A percentile compares a stretch with the other conserved stretches of the same genome.
phyloP scores from a whole-genome alignment of 2,888 invertebrate species.

The Deilephila elpenor region DNA sequence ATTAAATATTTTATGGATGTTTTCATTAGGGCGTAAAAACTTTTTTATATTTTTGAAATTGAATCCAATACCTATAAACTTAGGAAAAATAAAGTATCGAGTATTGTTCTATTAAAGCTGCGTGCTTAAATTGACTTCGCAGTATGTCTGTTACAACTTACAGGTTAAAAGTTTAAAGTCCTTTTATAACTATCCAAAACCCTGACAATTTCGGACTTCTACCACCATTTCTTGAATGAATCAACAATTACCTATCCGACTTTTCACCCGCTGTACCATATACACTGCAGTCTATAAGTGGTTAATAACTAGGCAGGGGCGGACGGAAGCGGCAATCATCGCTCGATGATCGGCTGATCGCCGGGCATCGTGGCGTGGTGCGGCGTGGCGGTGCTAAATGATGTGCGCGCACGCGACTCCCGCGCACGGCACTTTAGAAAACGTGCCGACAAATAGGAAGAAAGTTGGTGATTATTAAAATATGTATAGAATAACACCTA shows the following conservation, averaged over 20 bases:
- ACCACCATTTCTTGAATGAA: background rate
- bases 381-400: conserved; percentile 12
- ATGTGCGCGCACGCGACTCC: conserved; percentile 21
- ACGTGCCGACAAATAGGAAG: background rate
- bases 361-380: conserved; percentile 40
- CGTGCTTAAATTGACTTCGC: too few species aligned
- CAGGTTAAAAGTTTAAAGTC: too few species aligned
- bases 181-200: too few species aligned
- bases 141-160: too few species aligned
- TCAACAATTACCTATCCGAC: background rate
- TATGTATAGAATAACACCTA: background rate
- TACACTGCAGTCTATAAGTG: conserved; percentile 28
- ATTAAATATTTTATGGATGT: background rate
- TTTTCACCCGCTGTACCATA: background rate
- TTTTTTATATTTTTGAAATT: too few species aligned
- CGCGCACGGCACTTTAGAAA: conserved; percentile 27
- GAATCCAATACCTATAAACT: too few species aligned
- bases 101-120: too few species aligned
- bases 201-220: too few species aligned
- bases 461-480: background rate
- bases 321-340: conserved; percentile 47
- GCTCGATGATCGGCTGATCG: conserved; percentile 42
- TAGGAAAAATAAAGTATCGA: too few species aligned
- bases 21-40: background rate
- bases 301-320: conserved; percentile 40